Conservation (phyloP, 2,888 invertebrate genomes). For the Lypha dubia region DNA sequence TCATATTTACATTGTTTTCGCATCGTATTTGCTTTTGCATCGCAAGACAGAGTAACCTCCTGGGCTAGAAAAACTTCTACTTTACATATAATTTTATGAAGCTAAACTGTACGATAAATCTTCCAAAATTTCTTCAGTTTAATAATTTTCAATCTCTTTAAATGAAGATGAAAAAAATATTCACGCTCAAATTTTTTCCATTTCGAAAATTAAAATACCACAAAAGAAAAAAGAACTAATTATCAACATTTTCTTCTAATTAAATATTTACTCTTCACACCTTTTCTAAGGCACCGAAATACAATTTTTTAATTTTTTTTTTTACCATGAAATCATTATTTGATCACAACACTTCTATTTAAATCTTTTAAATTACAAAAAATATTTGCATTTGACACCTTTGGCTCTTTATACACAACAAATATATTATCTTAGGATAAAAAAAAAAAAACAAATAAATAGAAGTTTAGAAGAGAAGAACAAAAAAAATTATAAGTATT, state of each 20-base stretch:
- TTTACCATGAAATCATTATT: conserved; percentile 53
- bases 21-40: too few species aligned
- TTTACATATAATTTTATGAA: too few species aligned
- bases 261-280: conserved; percentile 69
- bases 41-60: too few species aligned
- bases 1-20: too few species aligned
- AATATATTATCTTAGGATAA: conserved; percentile 67
- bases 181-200: neutral
- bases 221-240: neutral
- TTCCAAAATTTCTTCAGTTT: too few species aligned
- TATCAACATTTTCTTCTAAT: conserved; percentile 39
- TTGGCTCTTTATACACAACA: conserved; percentile 26
- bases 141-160: too few species aligned
- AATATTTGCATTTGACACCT: conserved; percentile 66
- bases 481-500: neutral
- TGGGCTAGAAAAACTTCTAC: too few species aligned
- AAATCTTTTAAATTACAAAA: conserved; percentile 31
- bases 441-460: conserved; percentile 42
- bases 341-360: conserved; percentile 46
- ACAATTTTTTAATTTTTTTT: too few species aligned
- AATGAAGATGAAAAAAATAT: neutral
- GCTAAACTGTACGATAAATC: too few species aligned
- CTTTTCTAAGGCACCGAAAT: conserved; percentile 54
- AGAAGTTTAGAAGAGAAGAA: conserved; percentile 11
- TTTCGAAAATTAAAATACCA: neutral